Base-by-base conservation (phyloP, 2,888 invertebrate genomes). In the Lamproptera curius region DNA sequence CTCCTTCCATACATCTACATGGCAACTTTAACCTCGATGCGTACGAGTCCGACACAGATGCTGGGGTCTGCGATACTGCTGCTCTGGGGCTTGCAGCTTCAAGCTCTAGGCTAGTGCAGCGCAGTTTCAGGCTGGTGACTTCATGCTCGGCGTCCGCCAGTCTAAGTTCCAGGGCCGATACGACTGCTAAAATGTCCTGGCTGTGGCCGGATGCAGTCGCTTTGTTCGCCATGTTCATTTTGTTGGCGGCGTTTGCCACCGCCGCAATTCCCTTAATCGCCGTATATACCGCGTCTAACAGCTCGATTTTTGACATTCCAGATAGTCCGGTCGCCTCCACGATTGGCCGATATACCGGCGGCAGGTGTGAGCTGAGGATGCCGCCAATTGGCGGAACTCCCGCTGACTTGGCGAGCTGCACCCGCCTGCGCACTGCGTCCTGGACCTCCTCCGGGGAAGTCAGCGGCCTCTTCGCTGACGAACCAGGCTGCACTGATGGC, bases 381-480 rank as follows among this genome's bases (percentile, higher is more conserved):
- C n/a, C n/a, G n/a, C n/a, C n/a, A n/a, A n/a, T n/a, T n/a, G n/a
- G n/a, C 5, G 31, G 31, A 15, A 0, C 28, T 2, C 0, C 13
- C 8, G 1, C 10, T 16, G n/a, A 2, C n/a, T 16, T 14, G 11
- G 2, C 2, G 1, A 31, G n/a, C 36, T 36, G 36, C 3, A 41
- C 14, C 10, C 38, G 8, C 8, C 38, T 2, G 17, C 45, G 46
- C 0, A 38, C 14, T 2, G 42, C 34, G 0, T 42, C 37, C 34
- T 42, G 45, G 2, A 45, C 37, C 11, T 44, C 44, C 11, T 50
- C 49, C 5, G 40, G 44, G 1, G 44, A 44, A 1, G 36, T 16
- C 0, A 44, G 16, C 1, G 4, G 31, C 1, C 44, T 23, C 16
- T 44, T 44, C 0, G 14, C 3, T 1, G 28, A 17, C 0, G 31